Evolutionary conservation across 2,888 invertebrate genomes (phyloP).

Genomic region (Drosophila macrothrix): DNA sequence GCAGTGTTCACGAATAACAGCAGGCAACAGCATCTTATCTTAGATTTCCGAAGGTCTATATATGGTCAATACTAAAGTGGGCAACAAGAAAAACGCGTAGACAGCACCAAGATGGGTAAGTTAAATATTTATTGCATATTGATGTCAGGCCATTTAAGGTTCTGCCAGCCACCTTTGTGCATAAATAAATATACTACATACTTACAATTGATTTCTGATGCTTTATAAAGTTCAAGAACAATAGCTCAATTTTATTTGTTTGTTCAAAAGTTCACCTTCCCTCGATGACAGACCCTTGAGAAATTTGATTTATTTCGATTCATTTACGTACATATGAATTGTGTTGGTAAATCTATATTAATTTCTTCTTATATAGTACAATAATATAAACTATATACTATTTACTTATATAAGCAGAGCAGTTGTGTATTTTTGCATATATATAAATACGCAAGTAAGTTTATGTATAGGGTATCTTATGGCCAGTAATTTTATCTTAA

Average conservation of each 20-base stretch:
- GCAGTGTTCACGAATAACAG: slow-evolving; percentile 24
- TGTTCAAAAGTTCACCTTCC: not conserved
- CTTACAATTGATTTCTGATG: slow-evolving; percentile 28
- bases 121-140: slow-evolving; percentile 79
- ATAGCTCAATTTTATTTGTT: slow-evolving; percentile 12
- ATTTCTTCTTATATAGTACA: not conserved
- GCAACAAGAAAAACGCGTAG: slow-evolving; percentile 61
- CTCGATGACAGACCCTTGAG: slow-evolving; percentile 5
- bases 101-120: slow-evolving; percentile 72
- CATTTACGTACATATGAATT: not conserved
- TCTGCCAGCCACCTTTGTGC: slow-evolving; percentile 64
- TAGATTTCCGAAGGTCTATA: slow-evolving; percentile 70
- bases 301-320: slow-evolving; percentile 11
- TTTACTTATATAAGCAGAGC: not conserved
- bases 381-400: not conserved
- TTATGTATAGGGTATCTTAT: not conserved
- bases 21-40: slow-evolving; percentile 54
- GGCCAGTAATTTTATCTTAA: not conserved
- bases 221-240: slow-evolving; percentile 6
- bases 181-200: slow-evolving; percentile 48
- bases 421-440: not conserved
- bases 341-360: not conserved
- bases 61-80: slow-evolving; percentile 60
- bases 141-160: slow-evolving; percentile 74
- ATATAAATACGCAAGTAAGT: not conserved